phyloP scores from a whole-genome alignment of 2,888 invertebrate species.

The Acanthosoma haemorrhoidale region DNA sequence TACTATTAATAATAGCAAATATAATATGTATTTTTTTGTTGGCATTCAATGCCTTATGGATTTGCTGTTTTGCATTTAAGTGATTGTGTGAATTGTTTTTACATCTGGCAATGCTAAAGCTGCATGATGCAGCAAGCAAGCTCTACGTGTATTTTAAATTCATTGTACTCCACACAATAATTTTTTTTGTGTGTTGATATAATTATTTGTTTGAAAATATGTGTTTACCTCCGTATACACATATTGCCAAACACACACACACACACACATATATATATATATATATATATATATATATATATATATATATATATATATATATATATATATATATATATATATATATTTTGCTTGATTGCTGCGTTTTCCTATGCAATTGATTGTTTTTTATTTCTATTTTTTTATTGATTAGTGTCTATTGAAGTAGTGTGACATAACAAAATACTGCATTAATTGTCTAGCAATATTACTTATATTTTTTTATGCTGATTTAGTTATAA shows the following conservation, averaged over 20 bases:
- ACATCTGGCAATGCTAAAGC: slow-evolving; percentile 28
- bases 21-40: slow-evolving; percentile 36
- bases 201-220: slow-evolving; percentile 15
- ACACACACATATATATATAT: slow-evolving; percentile 24
- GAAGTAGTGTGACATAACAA: background rate
- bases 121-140: slow-evolving; percentile 29
- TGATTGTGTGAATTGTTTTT: slow-evolving; percentile 41
- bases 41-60: slow-evolving; percentile 41
- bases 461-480: slow-evolving; percentile 12
- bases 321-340: slow-evolving; percentile 15
- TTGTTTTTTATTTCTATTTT: slow-evolving; percentile 11
- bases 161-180: slow-evolving; percentile 20
- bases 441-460: slow-evolving; percentile 17
- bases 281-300: background rate
- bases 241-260: slow-evolving; percentile 24
- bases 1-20: slow-evolving; percentile 4
- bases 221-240: slow-evolving; percentile 13
- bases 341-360: slow-evolving; percentile 25
- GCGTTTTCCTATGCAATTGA: slow-evolving; percentile 22
- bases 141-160: slow-evolving; percentile 25
- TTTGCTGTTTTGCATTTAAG: slow-evolving; percentile 46
- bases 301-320: slow-evolving; percentile 3
- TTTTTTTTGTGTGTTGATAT: slow-evolving; percentile 24
- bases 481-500: background rate
- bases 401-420: slow-evolving; percentile 9